These are phyloP conservation scores for Bombylius major DNA, from an alignment of 2,888 invertebrate species.

Conservation along the genomic window DNA sequence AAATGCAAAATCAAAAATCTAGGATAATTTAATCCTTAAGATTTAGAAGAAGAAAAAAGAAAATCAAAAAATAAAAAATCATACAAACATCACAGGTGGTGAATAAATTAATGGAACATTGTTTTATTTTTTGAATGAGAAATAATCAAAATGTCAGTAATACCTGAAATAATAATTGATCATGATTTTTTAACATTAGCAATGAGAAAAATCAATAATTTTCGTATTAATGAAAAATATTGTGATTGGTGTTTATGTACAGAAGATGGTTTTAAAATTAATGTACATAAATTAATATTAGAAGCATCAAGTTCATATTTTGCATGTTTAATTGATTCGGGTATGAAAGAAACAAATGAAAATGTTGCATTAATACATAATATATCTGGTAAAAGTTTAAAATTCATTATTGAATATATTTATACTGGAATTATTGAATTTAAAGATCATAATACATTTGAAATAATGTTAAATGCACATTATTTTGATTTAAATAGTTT, in stretches of 20 bases:
- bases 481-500: neutral
- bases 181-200: too few relatives aligned
- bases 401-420: neutral
- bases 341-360: neutral
- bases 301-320: neutral
- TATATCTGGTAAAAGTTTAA: neutral
- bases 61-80: too few relatives aligned
- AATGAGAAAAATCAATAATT: neutral
- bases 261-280: neutral
- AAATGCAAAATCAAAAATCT: too few relatives aligned
- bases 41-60: too few relatives aligned
- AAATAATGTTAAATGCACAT: neutral
- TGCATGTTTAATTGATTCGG: neutral
- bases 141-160: too few relatives aligned
- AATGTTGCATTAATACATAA: neutral
- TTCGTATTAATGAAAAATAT: neutral
- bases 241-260: neutral
- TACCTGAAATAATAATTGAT: too few relatives aligned
- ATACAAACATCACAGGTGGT: too few relatives aligned
- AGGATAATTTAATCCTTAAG: too few relatives aligned
- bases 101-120: too few relatives aligned
- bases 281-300: neutral
- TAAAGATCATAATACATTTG: neutral
- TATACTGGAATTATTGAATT: neutral
- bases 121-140: too few relatives aligned